A percentile compares a stretch with the other conserved stretches of the same genome.
These are phyloP conservation scores for Halcyon badia DNA, from an alignment of 2,797 vertebrate species.

Conservation along the genomic window DNA sequence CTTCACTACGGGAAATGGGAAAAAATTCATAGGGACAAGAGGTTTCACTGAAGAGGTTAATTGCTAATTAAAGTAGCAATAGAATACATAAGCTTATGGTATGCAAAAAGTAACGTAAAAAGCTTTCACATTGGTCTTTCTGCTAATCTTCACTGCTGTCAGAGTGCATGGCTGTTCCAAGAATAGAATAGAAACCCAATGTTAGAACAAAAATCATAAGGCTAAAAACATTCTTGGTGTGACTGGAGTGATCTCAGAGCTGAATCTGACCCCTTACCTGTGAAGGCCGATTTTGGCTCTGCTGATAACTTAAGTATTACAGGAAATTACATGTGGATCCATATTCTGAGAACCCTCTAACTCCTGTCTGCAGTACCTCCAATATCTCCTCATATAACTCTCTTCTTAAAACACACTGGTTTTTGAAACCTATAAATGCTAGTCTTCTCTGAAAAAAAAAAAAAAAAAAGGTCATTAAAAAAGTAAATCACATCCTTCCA, in stretches of 20 bases:
- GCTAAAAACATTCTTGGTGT: background rate
- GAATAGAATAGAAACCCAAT: background rate
- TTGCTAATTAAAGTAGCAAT: background rate
- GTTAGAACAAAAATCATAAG: background rate
- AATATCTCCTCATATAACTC: background rate
- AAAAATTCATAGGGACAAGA: background rate
- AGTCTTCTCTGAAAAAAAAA: background rate
- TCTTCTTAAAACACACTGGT: background rate
- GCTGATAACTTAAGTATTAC: background rate
- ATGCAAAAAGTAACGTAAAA: background rate
- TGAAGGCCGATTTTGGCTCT: background rate
- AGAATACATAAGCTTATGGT: background rate
- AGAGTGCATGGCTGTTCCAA: background rate
- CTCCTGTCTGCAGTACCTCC: background rate
- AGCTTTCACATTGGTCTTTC: background rate
- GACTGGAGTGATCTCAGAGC: background rate
- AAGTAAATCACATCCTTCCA: constrained; percentile 7
- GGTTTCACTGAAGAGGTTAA: background rate
- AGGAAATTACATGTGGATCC: background rate
- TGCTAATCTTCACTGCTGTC: background rate
- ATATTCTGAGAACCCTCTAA: background rate
- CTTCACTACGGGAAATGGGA: fast-evolving
- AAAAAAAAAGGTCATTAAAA: background rate
- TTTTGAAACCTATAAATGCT: constrained; percentile 19
- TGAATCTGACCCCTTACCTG: background rate